Percentiles rank a stretch among this genome's conserved stretches.
Conservation (phyloP, 35 echinoderm and acorn worm species). For the Patiria miniata region DNA sequence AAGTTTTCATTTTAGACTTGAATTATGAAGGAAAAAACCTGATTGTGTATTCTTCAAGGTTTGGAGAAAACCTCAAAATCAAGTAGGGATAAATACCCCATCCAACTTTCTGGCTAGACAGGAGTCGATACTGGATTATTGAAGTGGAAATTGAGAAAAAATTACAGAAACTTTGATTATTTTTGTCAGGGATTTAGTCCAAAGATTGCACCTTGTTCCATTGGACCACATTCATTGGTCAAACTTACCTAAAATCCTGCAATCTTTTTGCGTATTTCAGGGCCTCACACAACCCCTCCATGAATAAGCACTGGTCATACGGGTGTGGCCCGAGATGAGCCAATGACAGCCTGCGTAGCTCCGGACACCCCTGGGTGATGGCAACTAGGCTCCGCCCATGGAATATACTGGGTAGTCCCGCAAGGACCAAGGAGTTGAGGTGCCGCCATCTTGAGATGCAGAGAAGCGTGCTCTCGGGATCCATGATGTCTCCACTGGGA, state of each 20-base stretch:
- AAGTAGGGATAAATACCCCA: no score
- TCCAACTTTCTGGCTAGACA: no score
- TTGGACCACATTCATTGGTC: no score
- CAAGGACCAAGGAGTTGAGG: neutral
- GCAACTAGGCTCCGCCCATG: neutral
- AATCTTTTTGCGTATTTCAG: neutral
- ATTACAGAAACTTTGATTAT: no score
- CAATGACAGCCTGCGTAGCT: neutral
- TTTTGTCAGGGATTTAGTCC: no score
- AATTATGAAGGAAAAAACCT: no score
- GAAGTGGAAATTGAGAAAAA: no score
- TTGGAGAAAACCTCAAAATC: no score
- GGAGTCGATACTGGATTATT: no score
- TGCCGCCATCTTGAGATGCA: neutral
- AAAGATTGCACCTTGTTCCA: no score
- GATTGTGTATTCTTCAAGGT: no score
- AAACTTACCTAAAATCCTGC: neutral
- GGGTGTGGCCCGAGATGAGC: conserved; percentile 6
- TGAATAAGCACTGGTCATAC: conserved; percentile 17
- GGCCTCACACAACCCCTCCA: neutral
- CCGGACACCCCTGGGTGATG: neutral
- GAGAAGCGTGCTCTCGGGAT: neutral
- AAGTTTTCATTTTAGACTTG: no score
- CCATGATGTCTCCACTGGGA: neutral
- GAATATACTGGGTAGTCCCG: neutral